phyloP scores from a whole-genome alignment of 2,797 vertebrate species.

The Carduelis carduelis region DNA sequence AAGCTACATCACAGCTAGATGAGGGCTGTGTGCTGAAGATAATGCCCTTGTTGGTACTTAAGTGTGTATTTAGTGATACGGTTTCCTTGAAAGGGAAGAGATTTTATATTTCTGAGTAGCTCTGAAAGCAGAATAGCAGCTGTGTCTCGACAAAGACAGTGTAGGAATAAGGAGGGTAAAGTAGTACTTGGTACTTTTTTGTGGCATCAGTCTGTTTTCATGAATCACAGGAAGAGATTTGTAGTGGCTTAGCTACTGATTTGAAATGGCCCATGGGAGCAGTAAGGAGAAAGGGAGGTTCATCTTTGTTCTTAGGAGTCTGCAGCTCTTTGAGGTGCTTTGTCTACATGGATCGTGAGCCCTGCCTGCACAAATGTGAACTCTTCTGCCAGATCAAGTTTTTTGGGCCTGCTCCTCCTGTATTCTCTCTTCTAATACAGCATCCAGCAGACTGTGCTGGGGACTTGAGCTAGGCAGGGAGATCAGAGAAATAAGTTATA shows the following conservation, averaged over 20 bases:
- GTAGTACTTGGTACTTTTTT: fast-evolving
- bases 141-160: not conserved
- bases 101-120: not conserved
- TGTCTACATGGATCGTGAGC: not conserved
- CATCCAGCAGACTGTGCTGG: not conserved
- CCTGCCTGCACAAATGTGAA: not conserved
- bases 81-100: not conserved
- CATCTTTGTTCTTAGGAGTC: not conserved
- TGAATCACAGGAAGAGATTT: not conserved
- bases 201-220: not conserved
- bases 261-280: not conserved
- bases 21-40: not conserved
- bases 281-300: not conserved
- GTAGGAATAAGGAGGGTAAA: not conserved
- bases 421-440: fast-evolving
- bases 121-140: not conserved
- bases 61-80: fast-evolving
- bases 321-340: not conserved
- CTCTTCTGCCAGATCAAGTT: not conserved
- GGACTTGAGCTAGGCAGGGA: not conserved
- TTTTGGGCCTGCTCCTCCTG: not conserved
- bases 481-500: not conserved
- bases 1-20: fast-evolving
- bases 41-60: fast-evolving
- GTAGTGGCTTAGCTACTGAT: not conserved